phyloP scores from a whole-genome alignment of 2,113 vertebrate species.

The Pimephales promelas region DNA sequence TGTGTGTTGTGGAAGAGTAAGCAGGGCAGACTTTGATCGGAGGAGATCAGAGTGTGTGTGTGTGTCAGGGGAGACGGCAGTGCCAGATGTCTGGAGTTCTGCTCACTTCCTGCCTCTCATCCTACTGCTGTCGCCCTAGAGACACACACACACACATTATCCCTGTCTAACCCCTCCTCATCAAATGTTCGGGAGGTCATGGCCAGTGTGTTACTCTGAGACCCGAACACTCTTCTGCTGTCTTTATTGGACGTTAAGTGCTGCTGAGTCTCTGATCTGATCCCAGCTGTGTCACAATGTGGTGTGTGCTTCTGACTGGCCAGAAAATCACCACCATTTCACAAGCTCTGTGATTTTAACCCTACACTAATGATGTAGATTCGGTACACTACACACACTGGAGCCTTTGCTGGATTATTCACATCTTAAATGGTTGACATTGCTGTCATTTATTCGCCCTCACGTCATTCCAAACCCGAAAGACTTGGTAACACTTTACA shows the following conservation, averaged over 20 bases:
- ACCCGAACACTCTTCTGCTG: constrained; percentile 62
- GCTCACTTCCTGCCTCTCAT: constrained; percentile 76
- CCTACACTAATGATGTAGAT: neutral
- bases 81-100: constrained; percentile 78
- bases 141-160: constrained; percentile 51
- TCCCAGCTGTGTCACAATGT: constrained; percentile 38
- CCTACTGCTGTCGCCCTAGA: constrained; percentile 68
- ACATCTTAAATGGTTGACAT: neutral
- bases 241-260: constrained; percentile 63
- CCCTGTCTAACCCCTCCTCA: constrained; percentile 48
- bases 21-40: constrained; percentile 46
- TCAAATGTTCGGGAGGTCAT: constrained; percentile 56
- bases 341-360: neutral
- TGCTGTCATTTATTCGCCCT: no score
- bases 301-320: constrained; percentile 1
- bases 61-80: constrained; percentile 63
- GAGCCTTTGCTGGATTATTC: neutral
- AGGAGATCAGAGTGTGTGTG: constrained; percentile 65
- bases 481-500: no score
- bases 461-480: no score
- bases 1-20: constrained; percentile 33
- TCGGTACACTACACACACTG: neutral
- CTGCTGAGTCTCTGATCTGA: constrained; percentile 59
- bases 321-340: neutral
- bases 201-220: constrained; percentile 62